These are phyloP conservation scores for Pollenia griseotomentosa DNA, from an alignment of 2,888 invertebrate genomes.

Conservation along the genomic window DNA sequence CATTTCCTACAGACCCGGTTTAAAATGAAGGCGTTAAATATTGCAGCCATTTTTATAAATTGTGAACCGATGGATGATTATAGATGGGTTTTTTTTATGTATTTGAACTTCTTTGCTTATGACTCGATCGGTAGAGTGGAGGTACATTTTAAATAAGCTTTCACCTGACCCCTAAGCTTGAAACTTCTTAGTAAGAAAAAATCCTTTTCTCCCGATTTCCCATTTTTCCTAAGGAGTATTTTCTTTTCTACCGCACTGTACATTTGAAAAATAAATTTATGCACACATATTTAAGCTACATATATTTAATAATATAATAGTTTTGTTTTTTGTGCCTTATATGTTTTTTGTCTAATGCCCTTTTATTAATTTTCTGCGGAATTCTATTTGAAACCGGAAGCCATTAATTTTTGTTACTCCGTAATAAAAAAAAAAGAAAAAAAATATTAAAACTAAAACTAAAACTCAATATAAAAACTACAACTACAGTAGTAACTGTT, in stretches of 20 bases:
- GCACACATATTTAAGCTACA: not conserved
- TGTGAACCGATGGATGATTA: no score
- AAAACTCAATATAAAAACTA: not conserved
- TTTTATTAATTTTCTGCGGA: constrained; percentile 73
- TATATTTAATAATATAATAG: constrained; percentile 15
- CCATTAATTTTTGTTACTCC: constrained; percentile 72
- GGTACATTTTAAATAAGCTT: no score
- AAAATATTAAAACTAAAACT: constrained; percentile 33
- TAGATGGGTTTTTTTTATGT: no score
- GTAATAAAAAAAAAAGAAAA: constrained; percentile 29
- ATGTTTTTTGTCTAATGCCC: constrained; percentile 66
- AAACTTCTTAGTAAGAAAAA: no score
- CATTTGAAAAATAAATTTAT: not conserved
- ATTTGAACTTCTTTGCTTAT: no score
- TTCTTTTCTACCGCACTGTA: not conserved
- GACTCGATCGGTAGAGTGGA: no score
- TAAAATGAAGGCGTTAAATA: no score
- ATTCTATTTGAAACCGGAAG: constrained; percentile 72
- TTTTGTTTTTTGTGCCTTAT: constrained; percentile 47
- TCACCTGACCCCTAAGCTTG: no score
- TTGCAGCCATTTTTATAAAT: no score
- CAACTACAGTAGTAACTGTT: constrained; percentile 43
- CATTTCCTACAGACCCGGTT: no score
- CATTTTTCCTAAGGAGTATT: no score
- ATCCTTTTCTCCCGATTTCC: no score